Conservation (phyloP, 2,888 invertebrate genomes). For the Alsophila aescularia region DNA sequence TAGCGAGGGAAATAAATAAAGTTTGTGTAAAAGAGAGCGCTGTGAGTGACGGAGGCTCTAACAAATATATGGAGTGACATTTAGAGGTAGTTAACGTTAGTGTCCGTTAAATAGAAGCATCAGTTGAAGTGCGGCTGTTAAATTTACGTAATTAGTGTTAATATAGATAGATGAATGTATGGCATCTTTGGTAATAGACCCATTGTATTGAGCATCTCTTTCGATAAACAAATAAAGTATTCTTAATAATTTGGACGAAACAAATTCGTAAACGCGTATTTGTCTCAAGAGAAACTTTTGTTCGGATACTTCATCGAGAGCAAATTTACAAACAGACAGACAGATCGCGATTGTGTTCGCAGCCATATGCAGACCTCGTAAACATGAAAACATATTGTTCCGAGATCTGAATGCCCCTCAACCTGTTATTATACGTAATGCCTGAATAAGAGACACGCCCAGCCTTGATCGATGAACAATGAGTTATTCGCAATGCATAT, state of each 20-base stretch:
- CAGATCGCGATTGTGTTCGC: conserved; percentile 23
- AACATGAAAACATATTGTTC: conserved; percentile 57
- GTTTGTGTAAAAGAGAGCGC: conserved; percentile 58
- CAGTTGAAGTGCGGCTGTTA: conserved; percentile 71
- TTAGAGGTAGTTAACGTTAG: conserved; percentile 74
- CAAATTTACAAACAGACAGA: conserved; percentile 18
- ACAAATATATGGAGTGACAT: conserved; percentile 76
- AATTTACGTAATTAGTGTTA: conserved; percentile 72
- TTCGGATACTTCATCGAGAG: neutral
- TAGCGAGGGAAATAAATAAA: conserved; percentile 55
- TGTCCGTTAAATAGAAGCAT: conserved; percentile 71
- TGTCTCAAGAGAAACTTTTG: neutral
- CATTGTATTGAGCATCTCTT: conserved; percentile 23
- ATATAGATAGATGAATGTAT: conserved; percentile 30
- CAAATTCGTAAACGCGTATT: too few species aligned
- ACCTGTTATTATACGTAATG: conserved; percentile 51
- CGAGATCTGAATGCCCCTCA: conserved; percentile 51
- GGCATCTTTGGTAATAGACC: conserved; percentile 14
- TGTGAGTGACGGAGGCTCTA: conserved; percentile 57
- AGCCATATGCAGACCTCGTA: conserved; percentile 38
- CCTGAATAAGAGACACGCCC: conserved; percentile 51
- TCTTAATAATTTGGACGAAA: too few species aligned
- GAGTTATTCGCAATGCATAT: conserved; percentile 30
- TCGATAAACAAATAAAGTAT: neutral
- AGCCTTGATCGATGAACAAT: conserved; percentile 54